These are phyloP conservation scores for Drosophila pullipes DNA, from an alignment of 2,888 invertebrate species.

Conservation along the genomic window DNA sequence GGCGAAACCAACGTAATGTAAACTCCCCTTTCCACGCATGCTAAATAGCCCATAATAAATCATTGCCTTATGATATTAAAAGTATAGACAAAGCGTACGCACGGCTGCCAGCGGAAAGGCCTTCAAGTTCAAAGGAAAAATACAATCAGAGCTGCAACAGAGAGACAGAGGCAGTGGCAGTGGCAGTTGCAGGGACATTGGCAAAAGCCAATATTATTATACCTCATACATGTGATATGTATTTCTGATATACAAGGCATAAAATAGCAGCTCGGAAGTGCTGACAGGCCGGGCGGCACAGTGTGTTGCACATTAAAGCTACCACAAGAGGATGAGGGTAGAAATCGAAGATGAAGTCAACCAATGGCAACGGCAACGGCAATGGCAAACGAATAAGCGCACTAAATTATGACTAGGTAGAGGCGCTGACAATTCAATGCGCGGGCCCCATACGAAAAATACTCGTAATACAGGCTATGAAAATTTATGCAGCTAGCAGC, in stretches of 20 bases:
- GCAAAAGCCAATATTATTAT: constrained; percentile 52
- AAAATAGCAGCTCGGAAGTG: constrained; percentile 60
- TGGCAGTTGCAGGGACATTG: constrained; percentile 4
- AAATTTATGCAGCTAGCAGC: constrained; percentile 63
- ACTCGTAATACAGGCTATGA: constrained; percentile 52
- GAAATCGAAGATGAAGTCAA: constrained; percentile 56
- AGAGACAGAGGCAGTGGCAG: not conserved
- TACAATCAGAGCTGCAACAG: constrained; percentile 62
- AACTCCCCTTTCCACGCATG: constrained; percentile 27
- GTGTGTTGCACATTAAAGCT: constrained; percentile 27
- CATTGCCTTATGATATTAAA: constrained; percentile 56
- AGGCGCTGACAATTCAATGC: constrained; percentile 79
- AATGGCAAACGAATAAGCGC: constrained; percentile 43
- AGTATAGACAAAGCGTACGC: constrained; percentile 27
- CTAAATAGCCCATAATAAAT: constrained; percentile 63
- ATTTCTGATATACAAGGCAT: constrained; percentile 46
- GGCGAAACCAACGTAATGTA: constrained; percentile 17
- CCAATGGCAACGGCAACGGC: not conserved
- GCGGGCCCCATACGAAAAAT: constrained; percentile 67
- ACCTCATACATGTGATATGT: constrained; percentile 13
- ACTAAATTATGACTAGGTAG: constrained; percentile 79
- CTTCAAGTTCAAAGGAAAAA: constrained; percentile 64
- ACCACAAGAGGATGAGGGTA: constrained; percentile 44
- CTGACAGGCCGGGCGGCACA: constrained; percentile 55
- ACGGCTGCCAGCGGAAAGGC: constrained; percentile 43